Percentiles rank a stretch among this genome's conserved stretches.
These are phyloP conservation scores for Hippasteria phrygiana DNA, from an alignment of 53 echinoderm and acorn worm genomes.

Conservation along the genomic window DNA sequence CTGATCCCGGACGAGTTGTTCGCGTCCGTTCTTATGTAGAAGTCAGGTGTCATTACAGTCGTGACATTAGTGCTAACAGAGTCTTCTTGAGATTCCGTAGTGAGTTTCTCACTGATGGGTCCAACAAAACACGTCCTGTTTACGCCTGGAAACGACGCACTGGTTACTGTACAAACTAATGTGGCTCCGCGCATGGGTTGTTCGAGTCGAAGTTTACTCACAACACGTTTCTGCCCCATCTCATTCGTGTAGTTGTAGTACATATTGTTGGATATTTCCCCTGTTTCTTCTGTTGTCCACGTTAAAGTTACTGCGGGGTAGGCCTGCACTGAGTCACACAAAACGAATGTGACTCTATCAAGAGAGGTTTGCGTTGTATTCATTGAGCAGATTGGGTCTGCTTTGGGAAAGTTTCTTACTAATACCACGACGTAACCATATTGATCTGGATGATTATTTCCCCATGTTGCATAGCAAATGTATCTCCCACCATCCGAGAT, in stretches of 20 bases:
- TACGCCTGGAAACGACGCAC: not conserved
- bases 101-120: too few species aligned
- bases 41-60: not conserved
- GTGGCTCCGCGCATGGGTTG: not conserved
- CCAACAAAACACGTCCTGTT: not conserved
- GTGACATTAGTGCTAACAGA: too few species aligned
- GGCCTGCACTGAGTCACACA: not conserved
- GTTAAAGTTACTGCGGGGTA: not conserved
- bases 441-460: not conserved
- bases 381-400: not conserved
- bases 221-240: not conserved
- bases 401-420: not conserved
- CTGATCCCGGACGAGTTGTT: not conserved
- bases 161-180: not conserved
- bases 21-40: not conserved
- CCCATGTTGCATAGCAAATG: not conserved
- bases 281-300: not conserved
- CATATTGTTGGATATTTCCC: not conserved
- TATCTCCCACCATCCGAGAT: not conserved
- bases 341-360: not conserved
- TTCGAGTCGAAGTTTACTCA: not conserved
- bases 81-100: too few species aligned
- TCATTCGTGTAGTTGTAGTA: not conserved
- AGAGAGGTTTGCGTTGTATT: not conserved
- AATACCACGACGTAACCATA: not conserved